Percentiles rank a stretch among this genome's conserved stretches.
These are phyloP conservation scores for Diplosoma virens DNA, from an alignment of 23 tunicate species.

Conservation along the genomic window DNA sequence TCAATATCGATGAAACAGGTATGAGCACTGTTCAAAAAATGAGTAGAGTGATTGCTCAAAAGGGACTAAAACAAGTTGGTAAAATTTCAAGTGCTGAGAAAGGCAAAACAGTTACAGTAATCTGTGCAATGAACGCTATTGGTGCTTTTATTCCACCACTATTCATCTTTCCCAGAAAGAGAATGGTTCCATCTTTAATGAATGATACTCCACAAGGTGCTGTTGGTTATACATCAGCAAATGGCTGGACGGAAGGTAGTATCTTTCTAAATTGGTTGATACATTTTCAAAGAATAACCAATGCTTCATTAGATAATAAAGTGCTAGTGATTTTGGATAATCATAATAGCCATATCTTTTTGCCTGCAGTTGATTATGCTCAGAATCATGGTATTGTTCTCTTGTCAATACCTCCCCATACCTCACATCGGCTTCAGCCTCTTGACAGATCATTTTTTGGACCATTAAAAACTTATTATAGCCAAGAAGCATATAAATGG, in stretches of 20 bases:
- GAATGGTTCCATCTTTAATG: constrained; percentile 2
- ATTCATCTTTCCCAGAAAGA: constrained; percentile 5
- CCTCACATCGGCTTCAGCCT: no score
- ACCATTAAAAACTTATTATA: no score
- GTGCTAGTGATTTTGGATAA: no score
- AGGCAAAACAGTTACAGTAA: constrained; percentile 9
- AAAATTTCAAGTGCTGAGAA: constrained; percentile 17
- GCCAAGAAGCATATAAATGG: no score
- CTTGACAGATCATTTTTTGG: no score
- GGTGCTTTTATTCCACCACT: constrained; percentile 3
- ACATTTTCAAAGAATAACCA: no score
- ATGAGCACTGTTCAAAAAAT: neutral
- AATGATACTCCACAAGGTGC: constrained; percentile 16
- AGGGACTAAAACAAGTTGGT: neutral
- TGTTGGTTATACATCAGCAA: constrained; percentile 1
- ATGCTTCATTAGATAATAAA: no score
- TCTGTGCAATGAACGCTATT: constrained; percentile 6
- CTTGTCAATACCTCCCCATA: no score
- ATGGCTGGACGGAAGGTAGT: constrained; percentile 12
- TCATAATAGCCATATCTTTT: no score
- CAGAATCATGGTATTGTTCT: no score
- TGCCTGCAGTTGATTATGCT: no score
- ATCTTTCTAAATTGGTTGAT: constrained; percentile 6
- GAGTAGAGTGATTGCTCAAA: neutral
- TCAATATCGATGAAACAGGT: constrained; percentile 16